Base-by-base conservation (phyloP, 2,797 vertebrate genomes). In the Acanthornis magna region DNA sequence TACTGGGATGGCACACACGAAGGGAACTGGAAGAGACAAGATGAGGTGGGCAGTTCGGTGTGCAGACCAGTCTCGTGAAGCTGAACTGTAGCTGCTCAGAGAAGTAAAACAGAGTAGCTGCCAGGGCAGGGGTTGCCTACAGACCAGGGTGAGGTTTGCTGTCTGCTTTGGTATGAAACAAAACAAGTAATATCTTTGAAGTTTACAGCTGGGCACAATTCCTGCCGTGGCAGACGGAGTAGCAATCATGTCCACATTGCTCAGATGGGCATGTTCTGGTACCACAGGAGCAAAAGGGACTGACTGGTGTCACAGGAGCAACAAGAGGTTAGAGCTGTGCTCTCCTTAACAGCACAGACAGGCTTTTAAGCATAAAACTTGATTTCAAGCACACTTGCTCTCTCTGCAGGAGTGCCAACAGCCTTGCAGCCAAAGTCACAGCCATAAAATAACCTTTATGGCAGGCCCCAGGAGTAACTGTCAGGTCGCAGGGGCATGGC, bases 41-140 rank as follows among this genome's bases (percentile, higher is more conserved):
- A 53, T 26, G 34, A 71, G 19, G 14, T 5, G 20, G 36, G 26
- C 36, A 71, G 60, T 30, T 82, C 36, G n/a, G 10, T 4, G 11
- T 22, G 27, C 51, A 73, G 30, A 50, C 38, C 13, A 19, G 16
- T 65, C 32, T 85, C 7, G 1, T 9, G 13, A 63, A 65, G n/a
- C 12, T 58, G 29, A 48, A 51, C 3, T 36, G 8, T 6, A 65
- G 71, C 32, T 85, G 38, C 47, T 65, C 32, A 58, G 23, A 38
- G 29, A 25, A 78, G 38, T n/a, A 81, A 65, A 75, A 61, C 32
- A 42, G 29, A 53, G 58, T 13, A 50, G 32, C 38, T 75, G 45
- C 22, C 57, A 53, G 48, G 3, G 1, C 0, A 0, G 9, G 21
- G 50, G 30, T 5, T 58, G 47, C 43, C 40, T 50, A 12, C 0